Evolutionary conservation across 2,888 invertebrate genomes (phyloP).

Genomic region (Synanthedon formicaeformis): DNA sequence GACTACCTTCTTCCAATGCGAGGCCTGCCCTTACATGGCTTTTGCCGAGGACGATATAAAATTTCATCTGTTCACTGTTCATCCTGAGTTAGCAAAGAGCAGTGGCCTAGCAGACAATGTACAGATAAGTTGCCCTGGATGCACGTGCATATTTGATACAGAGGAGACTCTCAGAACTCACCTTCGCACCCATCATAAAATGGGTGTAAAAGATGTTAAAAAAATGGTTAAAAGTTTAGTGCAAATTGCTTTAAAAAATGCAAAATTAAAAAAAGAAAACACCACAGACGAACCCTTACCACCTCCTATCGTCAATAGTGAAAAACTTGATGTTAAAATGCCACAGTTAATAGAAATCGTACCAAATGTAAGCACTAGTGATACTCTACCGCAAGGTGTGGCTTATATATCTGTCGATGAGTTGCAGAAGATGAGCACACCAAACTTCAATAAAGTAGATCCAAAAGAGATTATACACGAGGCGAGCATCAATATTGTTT

Average conservation of each 20-base stretch:
- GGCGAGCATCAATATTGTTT: conserved; percentile 63
- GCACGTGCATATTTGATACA: conserved; percentile 74
- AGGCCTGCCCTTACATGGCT: conserved; percentile 67
- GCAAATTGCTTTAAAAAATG: conserved; percentile 54
- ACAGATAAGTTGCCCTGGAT: conserved; percentile 76
- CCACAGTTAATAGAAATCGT: conserved; percentile 62
- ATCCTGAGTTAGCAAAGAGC: conserved; percentile 58
- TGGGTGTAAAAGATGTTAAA: conserved; percentile 71
- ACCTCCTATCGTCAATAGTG: conserved; percentile 15
- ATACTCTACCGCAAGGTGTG: conserved; percentile 48
- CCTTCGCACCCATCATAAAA: conserved; percentile 76
- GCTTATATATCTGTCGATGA: conserved; percentile 60
- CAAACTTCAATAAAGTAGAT: conserved; percentile 59
- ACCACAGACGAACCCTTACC: conserved; percentile 16
- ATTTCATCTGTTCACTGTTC: conserved; percentile 61
- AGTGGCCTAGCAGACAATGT: conserved; percentile 66
- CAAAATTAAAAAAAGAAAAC: conserved; percentile 52
- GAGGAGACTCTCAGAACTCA: conserved; percentile 74
- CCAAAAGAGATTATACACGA: conserved; percentile 63
- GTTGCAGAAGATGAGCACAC: conserved; percentile 57
- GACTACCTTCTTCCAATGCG: conserved; percentile 66
- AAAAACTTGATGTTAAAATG: conserved; percentile 43
- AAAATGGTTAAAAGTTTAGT: conserved; percentile 70
- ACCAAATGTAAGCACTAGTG: conserved; percentile 39
- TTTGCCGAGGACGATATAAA: conserved; percentile 65